Conservation (phyloP, 2,797 vertebrate genomes). For the Masticophis lateralis region DNA sequence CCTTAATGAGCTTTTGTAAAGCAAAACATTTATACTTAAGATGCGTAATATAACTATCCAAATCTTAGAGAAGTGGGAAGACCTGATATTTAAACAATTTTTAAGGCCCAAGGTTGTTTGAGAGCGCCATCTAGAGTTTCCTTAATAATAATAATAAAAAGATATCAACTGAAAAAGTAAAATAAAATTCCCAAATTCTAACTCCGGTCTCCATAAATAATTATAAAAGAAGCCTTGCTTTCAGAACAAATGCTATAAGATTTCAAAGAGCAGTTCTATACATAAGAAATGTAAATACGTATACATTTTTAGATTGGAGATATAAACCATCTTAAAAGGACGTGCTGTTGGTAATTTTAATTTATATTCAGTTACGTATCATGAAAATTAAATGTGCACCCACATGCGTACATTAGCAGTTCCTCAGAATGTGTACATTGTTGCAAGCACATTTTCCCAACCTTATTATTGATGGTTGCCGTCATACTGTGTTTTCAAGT, state of each 20-base stretch:
- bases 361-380: background rate
- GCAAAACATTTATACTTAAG: background rate
- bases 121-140: too few species aligned
- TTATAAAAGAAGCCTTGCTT: background rate
- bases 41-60: background rate
- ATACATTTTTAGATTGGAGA: background rate
- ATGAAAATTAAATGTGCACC: background rate
- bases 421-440: background rate
- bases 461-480: background rate
- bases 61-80: background rate
- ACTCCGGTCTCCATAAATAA: background rate
- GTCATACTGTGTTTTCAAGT: background rate
- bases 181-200: background rate
- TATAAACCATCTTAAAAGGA: background rate
- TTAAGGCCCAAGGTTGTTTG: background rate
- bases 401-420: background rate
- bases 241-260: background rate
- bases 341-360: background rate
- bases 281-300: background rate
- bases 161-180: background rate
- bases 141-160: background rate
- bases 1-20: background rate
- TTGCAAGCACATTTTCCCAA: background rate
- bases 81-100: background rate
- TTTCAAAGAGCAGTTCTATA: background rate